phyloP scores from a whole-genome alignment of 2,113 vertebrate genomes.

The Galbula dea region DNA sequence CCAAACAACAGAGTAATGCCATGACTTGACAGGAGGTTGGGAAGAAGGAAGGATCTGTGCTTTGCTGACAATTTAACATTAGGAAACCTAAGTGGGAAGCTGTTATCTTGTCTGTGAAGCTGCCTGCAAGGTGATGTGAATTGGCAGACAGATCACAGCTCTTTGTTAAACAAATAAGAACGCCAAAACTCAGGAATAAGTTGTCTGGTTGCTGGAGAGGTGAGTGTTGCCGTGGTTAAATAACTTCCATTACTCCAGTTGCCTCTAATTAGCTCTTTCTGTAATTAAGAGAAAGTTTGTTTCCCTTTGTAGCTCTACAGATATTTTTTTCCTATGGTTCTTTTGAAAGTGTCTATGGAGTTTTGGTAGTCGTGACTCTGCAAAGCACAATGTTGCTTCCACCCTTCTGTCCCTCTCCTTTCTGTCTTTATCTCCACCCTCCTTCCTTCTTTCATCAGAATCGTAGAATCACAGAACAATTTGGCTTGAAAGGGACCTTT shows the following conservation, averaged over 20 bases:
- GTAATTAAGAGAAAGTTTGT: background rate
- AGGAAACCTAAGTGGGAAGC: background rate
- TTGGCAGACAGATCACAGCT: background rate
- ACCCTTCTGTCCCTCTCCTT: background rate
- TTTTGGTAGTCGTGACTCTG: background rate
- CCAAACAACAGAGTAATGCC: background rate
- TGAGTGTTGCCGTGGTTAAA: background rate
- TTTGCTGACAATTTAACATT: background rate
- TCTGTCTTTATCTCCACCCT: background rate
- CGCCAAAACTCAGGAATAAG: background rate
- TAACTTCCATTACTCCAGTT: background rate
- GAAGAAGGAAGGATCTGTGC: background rate
- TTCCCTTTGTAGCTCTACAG: background rate
- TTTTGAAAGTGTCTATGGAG: background rate
- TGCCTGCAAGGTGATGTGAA: background rate
- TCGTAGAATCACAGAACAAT: too few species aligned
- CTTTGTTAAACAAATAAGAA: background rate
- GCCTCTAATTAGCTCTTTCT: background rate
- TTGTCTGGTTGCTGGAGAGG: background rate
- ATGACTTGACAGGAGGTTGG: background rate
- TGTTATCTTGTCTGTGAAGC: background rate
- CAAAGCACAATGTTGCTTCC: background rate
- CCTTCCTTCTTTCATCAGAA: background rate
- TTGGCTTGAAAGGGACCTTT: too few species aligned
- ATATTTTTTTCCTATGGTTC: background rate